A percentile compares a stretch with the other conserved stretches of the same genome.
These are phyloP conservation scores for Neodiprion virginianus DNA, from an alignment of 1,140 invertebrate genomes.

Conservation along the genomic window DNA sequence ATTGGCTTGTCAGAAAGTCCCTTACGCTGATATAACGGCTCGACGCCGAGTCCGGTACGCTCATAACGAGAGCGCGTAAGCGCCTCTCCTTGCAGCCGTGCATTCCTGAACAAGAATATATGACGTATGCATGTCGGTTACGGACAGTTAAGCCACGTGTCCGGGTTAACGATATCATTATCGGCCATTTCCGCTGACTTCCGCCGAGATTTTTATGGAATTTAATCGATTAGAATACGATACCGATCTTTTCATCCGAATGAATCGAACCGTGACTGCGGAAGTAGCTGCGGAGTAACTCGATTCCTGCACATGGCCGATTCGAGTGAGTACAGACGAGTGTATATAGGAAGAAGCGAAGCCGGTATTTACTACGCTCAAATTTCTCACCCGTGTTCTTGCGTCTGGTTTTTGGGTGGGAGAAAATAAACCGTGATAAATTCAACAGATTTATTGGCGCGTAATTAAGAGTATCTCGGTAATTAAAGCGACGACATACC, in stretches of 20 bases:
- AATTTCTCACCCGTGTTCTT: no score
- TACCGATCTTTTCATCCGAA: conserved; percentile 1
- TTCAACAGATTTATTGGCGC: no score
- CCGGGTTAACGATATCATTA: conserved; percentile 19
- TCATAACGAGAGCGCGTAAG: conserved; percentile 23
- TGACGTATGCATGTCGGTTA: conserved; percentile 12
- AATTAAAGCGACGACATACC: background rate
- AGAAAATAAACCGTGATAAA: no score
- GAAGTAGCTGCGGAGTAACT: no score
- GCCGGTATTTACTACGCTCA: no score
- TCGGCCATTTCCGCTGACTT: conserved; percentile 17
- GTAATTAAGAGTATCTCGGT: no score
- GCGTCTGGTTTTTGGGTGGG: no score
- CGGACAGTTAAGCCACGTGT: conserved; percentile 15
- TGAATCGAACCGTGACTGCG: background rate
- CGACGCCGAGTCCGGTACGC: background rate
- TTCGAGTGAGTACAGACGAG: no score
- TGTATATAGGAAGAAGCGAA: no score
- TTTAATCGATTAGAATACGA: background rate
- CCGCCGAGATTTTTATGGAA: conserved; percentile 17
- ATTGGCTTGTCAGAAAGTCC: conserved; percentile 43
- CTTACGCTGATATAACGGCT: background rate
- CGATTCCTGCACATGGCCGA: no score
- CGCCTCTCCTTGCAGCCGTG: conserved; percentile 21
- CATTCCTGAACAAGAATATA: conserved; percentile 21